Evolutionary conservation across 2,113 vertebrate genomes (phyloP).

Genomic region (Promerops cafer): DNA sequence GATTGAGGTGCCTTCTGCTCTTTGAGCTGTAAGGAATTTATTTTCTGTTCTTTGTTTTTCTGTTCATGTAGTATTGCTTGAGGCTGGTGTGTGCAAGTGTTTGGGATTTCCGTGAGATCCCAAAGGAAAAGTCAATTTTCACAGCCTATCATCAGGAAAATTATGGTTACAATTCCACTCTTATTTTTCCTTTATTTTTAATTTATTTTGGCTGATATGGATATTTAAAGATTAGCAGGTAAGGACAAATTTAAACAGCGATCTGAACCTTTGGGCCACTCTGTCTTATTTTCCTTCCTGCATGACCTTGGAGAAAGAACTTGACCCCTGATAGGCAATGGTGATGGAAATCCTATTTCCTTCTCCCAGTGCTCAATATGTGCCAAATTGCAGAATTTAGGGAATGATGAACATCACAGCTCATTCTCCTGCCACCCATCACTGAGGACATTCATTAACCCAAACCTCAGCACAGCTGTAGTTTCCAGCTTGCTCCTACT

Average conservation of each 20-base stretch:
- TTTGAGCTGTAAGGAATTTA: not conserved
- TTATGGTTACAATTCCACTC: not conserved
- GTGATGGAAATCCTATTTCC: not conserved
- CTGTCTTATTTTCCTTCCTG: not conserved
- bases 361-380: not conserved
- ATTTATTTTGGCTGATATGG: not conserved
- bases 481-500: not conserved
- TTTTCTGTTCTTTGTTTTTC: not conserved
- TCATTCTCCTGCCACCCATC: not conserved
- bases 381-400: not conserved
- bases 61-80: accelerated
- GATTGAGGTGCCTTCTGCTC: not conserved
- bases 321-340: not conserved
- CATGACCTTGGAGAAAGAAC: not conserved
- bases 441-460: not conserved
- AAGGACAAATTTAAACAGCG: not conserved
- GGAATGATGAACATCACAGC: accelerated
- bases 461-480: no score
- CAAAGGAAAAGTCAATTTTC: not conserved
- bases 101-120: not conserved
- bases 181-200: not conserved
- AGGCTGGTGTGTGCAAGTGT: not conserved
- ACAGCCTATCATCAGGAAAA: not conserved
- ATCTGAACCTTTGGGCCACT: not conserved
- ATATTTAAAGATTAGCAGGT: not conserved